These are phyloP conservation scores for Ferdinandea cuprea DNA, from an alignment of 2,888 invertebrate genomes.

Conservation along the genomic window DNA sequence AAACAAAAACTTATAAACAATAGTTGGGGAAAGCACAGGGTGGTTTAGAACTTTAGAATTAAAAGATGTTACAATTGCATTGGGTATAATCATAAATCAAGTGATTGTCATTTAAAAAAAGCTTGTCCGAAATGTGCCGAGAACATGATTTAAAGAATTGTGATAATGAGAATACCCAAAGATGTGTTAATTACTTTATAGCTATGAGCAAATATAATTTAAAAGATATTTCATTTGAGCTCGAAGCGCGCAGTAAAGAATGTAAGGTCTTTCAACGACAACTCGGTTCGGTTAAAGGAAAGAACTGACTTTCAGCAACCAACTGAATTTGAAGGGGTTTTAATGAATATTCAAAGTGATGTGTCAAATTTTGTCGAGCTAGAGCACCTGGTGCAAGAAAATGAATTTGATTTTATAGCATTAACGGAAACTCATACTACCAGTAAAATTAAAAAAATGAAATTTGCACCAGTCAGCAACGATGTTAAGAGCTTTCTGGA, in stretches of 20 bases:
- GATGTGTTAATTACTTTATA: background rate
- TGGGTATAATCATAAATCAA: background rate
- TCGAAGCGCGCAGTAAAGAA: constrained; percentile 2
- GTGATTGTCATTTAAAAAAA: background rate
- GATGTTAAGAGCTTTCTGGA: too few species aligned
- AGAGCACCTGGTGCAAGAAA: background rate
- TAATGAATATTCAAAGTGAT: background rate
- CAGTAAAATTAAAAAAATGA: background rate
- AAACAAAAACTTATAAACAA: too few species aligned
- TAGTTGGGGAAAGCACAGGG: too few species aligned
- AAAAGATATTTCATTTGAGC: background rate
- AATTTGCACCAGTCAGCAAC: too few species aligned
- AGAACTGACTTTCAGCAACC: constrained; percentile 6
- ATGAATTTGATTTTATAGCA: constrained; percentile 9
- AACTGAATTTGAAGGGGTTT: background rate
- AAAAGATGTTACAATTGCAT: background rate
- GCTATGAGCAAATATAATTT: background rate
- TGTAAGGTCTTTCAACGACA: background rate
- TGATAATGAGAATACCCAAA: background rate
- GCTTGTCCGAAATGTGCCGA: background rate
- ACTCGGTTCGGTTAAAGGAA: background rate
- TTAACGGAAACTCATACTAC: constrained; percentile 1
- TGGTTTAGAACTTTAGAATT: too few species aligned
- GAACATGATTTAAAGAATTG: constrained; percentile 4
- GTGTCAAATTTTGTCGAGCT: background rate